These are phyloP conservation scores for Punctoribates punctum DNA, from an alignment of 2,888 invertebrate species.

Conservation along the genomic window DNA sequence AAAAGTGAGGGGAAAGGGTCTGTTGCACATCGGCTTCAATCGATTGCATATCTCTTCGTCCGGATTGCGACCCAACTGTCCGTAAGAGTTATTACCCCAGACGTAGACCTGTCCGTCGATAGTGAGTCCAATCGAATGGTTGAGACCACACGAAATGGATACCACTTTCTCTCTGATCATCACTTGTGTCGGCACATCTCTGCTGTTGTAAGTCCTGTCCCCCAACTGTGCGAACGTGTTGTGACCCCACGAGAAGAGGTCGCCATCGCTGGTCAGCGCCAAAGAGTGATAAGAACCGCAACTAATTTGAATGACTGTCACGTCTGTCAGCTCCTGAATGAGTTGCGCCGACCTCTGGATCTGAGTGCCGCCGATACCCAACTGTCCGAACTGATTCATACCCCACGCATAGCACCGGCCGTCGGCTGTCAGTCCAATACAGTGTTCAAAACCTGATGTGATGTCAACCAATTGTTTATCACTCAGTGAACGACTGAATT, in stretches of 20 bases:
- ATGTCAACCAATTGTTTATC: not conserved
- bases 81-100: not conserved
- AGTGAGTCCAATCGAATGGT: not conserved
- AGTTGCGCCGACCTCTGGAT: not conserved
- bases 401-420: slow-evolving; percentile 32
- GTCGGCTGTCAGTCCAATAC: not conserved
- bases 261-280: not conserved
- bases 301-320: not conserved
- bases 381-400: not conserved
- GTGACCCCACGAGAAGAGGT: not conserved
- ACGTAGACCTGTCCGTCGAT: not conserved
- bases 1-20: not conserved
- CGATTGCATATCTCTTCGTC: not conserved
- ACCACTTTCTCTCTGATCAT: not conserved
- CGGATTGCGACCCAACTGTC: not conserved
- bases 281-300: not conserved
- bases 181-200: not conserved
- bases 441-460: not conserved
- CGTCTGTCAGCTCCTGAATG: not conserved
- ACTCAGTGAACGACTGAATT: not conserved
- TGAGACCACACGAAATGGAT: not conserved
- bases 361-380: slow-evolving; percentile 8
- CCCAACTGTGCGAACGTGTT: not conserved
- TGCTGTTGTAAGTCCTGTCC: too few relatives aligned
- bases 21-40: not conserved